Evolutionary conservation across 2,113 vertebrate species (phyloP).

Genomic region (Hepsetus odoe): DNA sequence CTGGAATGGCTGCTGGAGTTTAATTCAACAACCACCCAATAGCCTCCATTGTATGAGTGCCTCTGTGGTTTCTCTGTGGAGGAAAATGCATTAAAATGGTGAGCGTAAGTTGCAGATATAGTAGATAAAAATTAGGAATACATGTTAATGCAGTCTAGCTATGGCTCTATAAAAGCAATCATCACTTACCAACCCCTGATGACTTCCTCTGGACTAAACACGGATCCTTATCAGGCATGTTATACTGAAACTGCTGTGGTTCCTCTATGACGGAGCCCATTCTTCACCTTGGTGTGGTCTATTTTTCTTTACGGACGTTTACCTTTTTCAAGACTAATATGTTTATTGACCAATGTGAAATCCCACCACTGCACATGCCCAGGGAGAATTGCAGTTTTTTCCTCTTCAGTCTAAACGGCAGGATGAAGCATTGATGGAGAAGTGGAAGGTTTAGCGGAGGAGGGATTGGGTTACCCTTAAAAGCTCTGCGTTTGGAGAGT

Average conservation of each 20-base stretch:
- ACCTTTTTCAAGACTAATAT: constrained; percentile 75
- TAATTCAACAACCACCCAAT: no score
- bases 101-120: background rate
- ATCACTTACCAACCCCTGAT: constrained; percentile 52
- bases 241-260: constrained; percentile 57
- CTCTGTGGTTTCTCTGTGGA: background rate
- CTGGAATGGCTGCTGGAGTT: no score
- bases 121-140: background rate
- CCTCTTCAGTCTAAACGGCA: constrained; percentile 53
- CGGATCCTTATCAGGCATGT: constrained; percentile 66
- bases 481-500: constrained; percentile 70
- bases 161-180: background rate
- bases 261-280: constrained; percentile 52
- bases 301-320: constrained; percentile 71
- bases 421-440: constrained; percentile 39
- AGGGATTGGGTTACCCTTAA: constrained; percentile 78
- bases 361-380: constrained; percentile 45
- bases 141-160: background rate
- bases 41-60: background rate
- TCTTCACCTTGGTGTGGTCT: constrained; percentile 43
- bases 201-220: constrained; percentile 64
- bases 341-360: constrained; percentile 72
- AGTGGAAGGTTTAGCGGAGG: constrained; percentile 64
- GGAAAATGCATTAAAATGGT: no score
- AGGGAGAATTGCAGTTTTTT: constrained; percentile 18